Conservation (phyloP, 2,113 vertebrate genomes). For the Girardinichthys multiradiatus region DNA sequence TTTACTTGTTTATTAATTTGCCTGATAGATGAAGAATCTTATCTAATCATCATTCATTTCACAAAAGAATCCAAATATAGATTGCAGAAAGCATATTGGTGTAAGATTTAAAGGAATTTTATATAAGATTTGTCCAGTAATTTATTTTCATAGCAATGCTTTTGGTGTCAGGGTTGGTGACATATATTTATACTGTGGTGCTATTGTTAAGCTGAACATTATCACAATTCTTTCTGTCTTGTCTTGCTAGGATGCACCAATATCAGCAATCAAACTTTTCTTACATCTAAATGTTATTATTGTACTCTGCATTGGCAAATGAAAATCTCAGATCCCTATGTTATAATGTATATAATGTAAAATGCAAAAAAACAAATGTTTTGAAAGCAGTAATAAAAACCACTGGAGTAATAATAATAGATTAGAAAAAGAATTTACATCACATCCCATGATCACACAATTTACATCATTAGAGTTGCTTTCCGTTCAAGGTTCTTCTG, state of each 20-base stretch:
- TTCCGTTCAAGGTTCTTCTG: too few relatives aligned
- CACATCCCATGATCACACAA: neutral
- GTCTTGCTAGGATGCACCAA: conserved; percentile 48
- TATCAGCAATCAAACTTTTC: conserved; percentile 38
- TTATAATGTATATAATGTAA: conserved; percentile 59
- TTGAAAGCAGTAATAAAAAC: conserved; percentile 71
- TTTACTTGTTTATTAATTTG: conserved; percentile 27
- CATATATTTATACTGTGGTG: conserved; percentile 48
- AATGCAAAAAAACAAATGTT: conserved; percentile 80
- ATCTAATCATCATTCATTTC: conserved; percentile 34
- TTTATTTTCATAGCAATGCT: conserved; percentile 48
- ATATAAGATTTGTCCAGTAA: conserved; percentile 50
- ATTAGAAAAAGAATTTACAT: conserved; percentile 1
- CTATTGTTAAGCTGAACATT: conserved; percentile 53
- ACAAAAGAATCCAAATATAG: conserved; percentile 35
- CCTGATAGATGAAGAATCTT: conserved; percentile 37
- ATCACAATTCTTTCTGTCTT: conserved; percentile 42
- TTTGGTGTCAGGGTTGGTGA: conserved; percentile 47
- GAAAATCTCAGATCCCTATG: conserved; percentile 55
- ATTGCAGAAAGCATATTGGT: conserved; percentile 35
- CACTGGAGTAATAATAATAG: conserved; percentile 14
- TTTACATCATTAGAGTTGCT: neutral
- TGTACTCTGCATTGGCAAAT: conserved; percentile 59
- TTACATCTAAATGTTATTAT: conserved; percentile 51
- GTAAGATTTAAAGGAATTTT: conserved; percentile 49